Evolutionary conservation across 2,797 vertebrate species (phyloP).

Genomic region (Alfaro cultratus): DNA sequence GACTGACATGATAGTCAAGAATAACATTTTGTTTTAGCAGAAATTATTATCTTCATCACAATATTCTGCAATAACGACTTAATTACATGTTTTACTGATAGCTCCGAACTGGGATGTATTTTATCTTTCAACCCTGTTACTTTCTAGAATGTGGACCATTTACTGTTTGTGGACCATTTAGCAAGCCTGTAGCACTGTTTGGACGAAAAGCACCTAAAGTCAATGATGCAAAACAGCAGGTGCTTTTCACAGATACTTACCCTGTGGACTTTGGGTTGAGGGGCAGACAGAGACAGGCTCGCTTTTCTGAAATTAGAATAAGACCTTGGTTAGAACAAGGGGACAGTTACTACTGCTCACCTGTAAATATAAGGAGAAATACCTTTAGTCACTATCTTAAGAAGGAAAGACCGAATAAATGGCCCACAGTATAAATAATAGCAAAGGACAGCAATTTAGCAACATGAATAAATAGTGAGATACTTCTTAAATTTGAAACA

Average conservation of each 20-base stretch:
- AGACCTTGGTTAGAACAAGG: slow-evolving; percentile 28
- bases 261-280: slow-evolving; percentile 80
- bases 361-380: not conserved
- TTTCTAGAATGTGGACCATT: not conserved
- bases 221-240: slow-evolving; percentile 3
- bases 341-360: not conserved
- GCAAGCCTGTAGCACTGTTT: not conserved
- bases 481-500: not conserved
- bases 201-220: not conserved
- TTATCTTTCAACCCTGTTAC: not conserved
- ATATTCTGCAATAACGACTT: not conserved
- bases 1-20: not conserved
- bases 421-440: not conserved
- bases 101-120: not conserved
- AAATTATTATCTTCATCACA: not conserved
- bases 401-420: not conserved
- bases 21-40: not conserved
- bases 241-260: slow-evolving; percentile 64
- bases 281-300: slow-evolving; percentile 82
- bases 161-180: not conserved
- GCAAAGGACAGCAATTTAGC: not conserved
- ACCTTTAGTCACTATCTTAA: not conserved
- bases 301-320: slow-evolving; percentile 79
- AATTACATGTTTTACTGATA: not conserved
- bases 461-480: not conserved